Evolutionary conservation across 2,888 invertebrate genomes (phyloP).

Genomic region (Diplolepis rosae): DNA sequence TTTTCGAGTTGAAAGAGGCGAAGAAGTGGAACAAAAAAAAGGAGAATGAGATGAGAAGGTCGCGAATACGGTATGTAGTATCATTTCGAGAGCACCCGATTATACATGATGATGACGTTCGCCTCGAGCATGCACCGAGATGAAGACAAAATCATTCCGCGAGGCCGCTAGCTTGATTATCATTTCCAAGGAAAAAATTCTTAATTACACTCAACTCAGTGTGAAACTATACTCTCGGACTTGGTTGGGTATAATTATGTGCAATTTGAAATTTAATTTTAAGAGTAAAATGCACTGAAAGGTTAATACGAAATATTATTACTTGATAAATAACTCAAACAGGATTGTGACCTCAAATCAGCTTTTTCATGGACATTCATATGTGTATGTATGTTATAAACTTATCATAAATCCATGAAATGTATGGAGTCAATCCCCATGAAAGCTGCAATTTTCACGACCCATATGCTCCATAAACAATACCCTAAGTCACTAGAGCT

Average conservation of each 20-base stretch:
- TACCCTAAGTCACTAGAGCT: too few species aligned
- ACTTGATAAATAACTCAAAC: too few species aligned
- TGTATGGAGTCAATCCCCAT: too few species aligned
- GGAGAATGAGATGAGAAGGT: constrained; percentile 25
- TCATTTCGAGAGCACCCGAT: constrained; percentile 3
- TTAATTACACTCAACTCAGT: constrained; percentile 8
- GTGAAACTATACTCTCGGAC: background rate
- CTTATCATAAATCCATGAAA: too few species aligned
- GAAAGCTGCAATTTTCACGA: too few species aligned
- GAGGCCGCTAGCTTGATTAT: constrained; percentile 4
- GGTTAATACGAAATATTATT: background rate
- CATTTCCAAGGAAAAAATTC: constrained; percentile 5
- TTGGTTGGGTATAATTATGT: constrained; percentile 9
- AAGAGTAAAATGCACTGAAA: background rate
- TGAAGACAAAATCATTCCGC: constrained; percentile 9
- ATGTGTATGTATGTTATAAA: too few species aligned
- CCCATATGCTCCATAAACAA: too few species aligned
- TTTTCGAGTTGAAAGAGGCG: constrained; percentile 31
- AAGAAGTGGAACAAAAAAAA: constrained; percentile 13
- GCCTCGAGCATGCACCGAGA: constrained; percentile 15
- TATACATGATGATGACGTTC: constrained; percentile 3
- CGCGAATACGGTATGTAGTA: background rate
- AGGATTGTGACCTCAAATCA: too few species aligned
- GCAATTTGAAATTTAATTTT: constrained; percentile 6
- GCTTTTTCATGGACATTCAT: too few species aligned